phyloP scores from a whole-genome alignment of 2,113 vertebrate genomes.

The Leptobrachium ailaonicum region DNA sequence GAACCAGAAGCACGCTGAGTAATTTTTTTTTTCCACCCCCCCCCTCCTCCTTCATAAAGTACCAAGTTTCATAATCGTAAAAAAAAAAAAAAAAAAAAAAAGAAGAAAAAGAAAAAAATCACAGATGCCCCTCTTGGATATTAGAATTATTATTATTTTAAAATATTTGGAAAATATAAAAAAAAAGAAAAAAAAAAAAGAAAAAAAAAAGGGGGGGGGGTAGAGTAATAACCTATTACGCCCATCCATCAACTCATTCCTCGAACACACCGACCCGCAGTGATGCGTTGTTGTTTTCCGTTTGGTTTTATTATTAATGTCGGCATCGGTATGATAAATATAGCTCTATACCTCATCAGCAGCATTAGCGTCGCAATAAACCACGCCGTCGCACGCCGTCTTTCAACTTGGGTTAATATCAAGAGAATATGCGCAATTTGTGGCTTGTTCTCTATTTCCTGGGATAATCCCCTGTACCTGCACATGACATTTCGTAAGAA shows the following conservation, averaged over 20 bases:
- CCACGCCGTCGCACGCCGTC: no score
- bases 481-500: neutral
- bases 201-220: neutral
- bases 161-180: no score
- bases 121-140: no score
- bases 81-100: neutral
- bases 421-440: no score
- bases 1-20: slow-evolving; percentile 5
- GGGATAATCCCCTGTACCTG: neutral
- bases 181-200: no score
- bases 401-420: no score
- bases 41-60: slow-evolving; percentile 8
- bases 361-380: neutral
- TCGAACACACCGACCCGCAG: neutral
- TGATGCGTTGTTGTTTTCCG: neutral
- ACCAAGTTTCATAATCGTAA: neutral
- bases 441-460: neutral
- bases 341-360: neutral
- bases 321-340: slow-evolving; percentile 1
- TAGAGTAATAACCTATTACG: slow-evolving; percentile 16
- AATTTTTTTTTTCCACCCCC: neutral
- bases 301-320: slow-evolving; percentile 1
- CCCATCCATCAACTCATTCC: neutral
- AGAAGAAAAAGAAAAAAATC: no score
- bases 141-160: no score